phyloP scores from a whole-genome alignment of 2,888 invertebrate species.

The Branchellion lobata region DNA sequence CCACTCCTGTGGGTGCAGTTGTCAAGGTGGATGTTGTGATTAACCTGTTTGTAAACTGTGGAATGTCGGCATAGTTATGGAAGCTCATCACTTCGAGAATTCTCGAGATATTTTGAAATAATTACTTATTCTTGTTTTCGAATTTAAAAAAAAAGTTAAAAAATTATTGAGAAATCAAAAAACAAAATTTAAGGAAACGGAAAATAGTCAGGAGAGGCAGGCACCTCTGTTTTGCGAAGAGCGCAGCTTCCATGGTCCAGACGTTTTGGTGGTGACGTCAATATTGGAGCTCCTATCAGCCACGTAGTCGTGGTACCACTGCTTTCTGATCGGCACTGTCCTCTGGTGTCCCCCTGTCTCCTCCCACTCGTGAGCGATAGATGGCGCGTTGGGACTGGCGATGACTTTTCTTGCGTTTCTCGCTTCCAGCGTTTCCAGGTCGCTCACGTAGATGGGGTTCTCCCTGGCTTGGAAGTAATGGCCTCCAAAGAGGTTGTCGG shows the following conservation, averaged over 20 bases:
- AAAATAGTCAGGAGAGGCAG: too few species aligned
- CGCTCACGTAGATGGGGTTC: conserved; percentile 52
- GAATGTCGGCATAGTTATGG: too few species aligned
- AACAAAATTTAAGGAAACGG: too few species aligned
- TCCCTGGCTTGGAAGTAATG: conserved; percentile 50
- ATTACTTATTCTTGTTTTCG: too few species aligned
- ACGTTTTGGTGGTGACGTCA: not conserved
- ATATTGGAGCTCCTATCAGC: not conserved
- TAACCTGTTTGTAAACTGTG: too few species aligned
- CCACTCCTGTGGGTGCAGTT: not conserved
- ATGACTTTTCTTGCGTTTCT: not conserved
- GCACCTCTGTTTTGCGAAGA: conserved; percentile 25
- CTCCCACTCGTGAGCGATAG: conserved; percentile 26
- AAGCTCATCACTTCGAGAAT: too few species aligned
- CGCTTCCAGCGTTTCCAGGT: conserved; percentile 48
- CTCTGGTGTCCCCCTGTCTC: not conserved
- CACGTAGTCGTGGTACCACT: conserved; percentile 39
- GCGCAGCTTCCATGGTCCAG: conserved; percentile 33
- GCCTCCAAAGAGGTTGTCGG: conserved; percentile 52
- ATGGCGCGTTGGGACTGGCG: not conserved
- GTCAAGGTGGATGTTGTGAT: too few species aligned
- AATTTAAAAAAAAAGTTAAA: not conserved
- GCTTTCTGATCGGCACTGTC: conserved; percentile 12
- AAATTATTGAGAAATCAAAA: not conserved
- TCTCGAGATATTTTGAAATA: too few species aligned